Conservation (phyloP, 2,113 vertebrate species). For the Ginglymostoma cirratum region DNA sequence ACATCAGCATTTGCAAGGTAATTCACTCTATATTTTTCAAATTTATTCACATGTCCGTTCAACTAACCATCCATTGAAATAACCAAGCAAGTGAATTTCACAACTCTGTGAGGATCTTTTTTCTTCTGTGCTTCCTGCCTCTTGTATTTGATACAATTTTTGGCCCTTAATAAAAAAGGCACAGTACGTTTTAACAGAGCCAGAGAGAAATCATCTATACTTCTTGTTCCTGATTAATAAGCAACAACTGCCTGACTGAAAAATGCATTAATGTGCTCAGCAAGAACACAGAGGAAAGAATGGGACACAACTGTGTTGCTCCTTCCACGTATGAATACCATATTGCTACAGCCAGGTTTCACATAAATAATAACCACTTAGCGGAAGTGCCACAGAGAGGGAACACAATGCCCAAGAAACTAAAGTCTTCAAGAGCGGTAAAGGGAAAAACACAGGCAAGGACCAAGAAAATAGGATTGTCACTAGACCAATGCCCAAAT, state of each 20-base stretch:
- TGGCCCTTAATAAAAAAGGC: too few species aligned
- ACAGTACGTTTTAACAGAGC: too few species aligned
- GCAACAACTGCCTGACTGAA: neutral
- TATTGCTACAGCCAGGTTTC: neutral
- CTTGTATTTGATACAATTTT: too few species aligned
- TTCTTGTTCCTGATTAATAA: neutral
- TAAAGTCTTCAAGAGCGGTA: neutral
- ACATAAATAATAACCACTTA: neutral
- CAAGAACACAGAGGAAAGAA: neutral
- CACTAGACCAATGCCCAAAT: too few species aligned
- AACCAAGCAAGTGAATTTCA: too few species aligned
- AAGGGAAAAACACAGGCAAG: neutral
- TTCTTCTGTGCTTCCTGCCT: neutral
- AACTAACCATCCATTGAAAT: too few species aligned
- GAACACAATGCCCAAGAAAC: neutral
- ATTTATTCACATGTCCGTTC: neutral
- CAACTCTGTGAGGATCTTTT: too few species aligned
- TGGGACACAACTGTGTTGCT: neutral
- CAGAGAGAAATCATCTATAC: neutral
- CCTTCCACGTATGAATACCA: neutral
- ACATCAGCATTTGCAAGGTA: neutral
- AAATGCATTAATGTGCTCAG: neutral
- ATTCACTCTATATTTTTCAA: neutral
- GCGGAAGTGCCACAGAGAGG: neutral
- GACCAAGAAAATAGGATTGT: neutral